Evolutionary conservation across 2,888 invertebrate species (phyloP).

Genomic region (Caenorhabditis sp.): DNA sequence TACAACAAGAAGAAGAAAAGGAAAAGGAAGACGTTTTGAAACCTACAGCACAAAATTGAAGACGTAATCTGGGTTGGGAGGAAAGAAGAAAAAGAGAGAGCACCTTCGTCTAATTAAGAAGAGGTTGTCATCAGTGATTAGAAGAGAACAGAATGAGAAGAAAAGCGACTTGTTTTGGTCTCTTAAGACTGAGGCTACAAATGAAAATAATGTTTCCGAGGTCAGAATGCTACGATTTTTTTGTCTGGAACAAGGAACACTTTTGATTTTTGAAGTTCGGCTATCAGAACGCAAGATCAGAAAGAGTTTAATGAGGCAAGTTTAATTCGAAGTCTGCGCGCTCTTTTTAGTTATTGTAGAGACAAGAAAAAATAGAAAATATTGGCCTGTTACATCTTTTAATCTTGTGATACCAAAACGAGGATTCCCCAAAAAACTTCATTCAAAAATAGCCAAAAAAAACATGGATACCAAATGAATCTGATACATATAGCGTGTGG

Average conservation of each 20-base stretch:
- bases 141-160: background rate
- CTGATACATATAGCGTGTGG: constrained; percentile 8
- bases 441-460: constrained; percentile 4
- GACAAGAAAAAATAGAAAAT: too few species aligned
- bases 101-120: constrained; percentile 48
- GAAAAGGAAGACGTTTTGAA: constrained; percentile 23
- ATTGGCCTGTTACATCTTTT: too few species aligned
- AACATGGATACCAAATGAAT: background rate
- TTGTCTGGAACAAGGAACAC: background rate
- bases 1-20: constrained; percentile 1
- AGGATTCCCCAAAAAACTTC: constrained; percentile 1
- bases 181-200: background rate
- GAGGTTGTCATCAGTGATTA: constrained; percentile 66
- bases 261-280: too few species aligned
- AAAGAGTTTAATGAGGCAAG: too few species aligned
- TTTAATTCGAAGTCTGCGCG: too few species aligned
- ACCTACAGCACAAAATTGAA: constrained; percentile 15
- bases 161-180: constrained; percentile 9
- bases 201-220: constrained; percentile 6
- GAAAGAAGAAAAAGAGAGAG: background rate
- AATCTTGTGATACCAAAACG: background rate
- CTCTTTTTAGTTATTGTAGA: too few species aligned
- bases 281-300: too few species aligned
- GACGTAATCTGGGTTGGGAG: constrained; percentile 20
- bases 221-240: background rate